phyloP scores from a whole-genome alignment of 1,140 invertebrate genomes.

The Mercenaria mercenaria region DNA sequence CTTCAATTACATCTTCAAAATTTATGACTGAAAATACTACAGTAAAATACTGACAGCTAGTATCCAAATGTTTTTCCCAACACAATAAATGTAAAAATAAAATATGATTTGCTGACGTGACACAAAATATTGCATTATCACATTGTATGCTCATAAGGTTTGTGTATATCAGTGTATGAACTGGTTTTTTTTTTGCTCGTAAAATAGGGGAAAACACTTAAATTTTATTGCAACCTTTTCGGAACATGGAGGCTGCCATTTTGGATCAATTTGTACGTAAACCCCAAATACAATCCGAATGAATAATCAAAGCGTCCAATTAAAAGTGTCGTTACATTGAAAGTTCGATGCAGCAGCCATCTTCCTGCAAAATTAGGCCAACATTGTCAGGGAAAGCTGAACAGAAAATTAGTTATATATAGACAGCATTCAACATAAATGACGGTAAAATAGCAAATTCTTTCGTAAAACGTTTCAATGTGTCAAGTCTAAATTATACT shows the following conservation, averaged over 20 bases:
- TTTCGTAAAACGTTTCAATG: not conserved
- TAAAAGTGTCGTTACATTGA: not conserved
- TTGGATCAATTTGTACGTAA: too few species aligned
- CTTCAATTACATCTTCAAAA: too few species aligned
- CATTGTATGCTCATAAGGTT: too few species aligned
- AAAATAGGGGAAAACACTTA: not conserved
- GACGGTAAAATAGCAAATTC: not conserved
- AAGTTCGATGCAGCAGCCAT: not conserved
- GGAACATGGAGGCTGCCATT: constrained; percentile 66
- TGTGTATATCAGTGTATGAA: too few species aligned
- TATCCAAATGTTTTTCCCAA: too few species aligned
- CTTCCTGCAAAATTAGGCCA: not conserved
- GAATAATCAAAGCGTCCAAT: not conserved
- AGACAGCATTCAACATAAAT: constrained; percentile 1
- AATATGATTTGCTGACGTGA: not conserved
- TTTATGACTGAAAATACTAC: too few species aligned
- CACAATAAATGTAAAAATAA: too few species aligned
- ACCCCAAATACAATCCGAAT: too few species aligned
- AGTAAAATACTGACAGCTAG: too few species aligned
- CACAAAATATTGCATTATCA: too few species aligned
- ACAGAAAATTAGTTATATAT: not conserved
- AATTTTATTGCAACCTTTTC: not conserved
- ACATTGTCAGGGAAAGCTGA: not conserved
- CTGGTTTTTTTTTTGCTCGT: not conserved
- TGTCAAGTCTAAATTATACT: not conserved